Percentiles rank a stretch among this genome's conserved stretches.
Evolutionary conservation across 2,888 invertebrate species (phyloP).

Genomic region (Aproaerema taeniolella): DNA sequence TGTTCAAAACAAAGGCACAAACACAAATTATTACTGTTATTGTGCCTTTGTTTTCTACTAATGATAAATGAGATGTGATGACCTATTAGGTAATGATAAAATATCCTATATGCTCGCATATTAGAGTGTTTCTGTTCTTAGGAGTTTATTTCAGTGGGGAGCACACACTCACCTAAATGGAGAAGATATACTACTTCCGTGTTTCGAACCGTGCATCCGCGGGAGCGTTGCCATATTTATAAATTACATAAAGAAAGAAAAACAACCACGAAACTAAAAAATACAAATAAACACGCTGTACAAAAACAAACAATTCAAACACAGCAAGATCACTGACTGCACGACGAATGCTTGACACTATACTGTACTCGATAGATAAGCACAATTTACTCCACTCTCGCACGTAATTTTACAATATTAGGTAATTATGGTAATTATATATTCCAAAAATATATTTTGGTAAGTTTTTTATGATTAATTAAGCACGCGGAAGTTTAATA

Average conservation of each 20-base stretch:
- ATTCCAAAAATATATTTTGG: too few species aligned
- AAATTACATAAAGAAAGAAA: slow-evolving; percentile 11
- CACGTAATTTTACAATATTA: slow-evolving; percentile 14
- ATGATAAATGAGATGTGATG: too few species aligned
- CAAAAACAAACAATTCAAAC: slow-evolving; percentile 19
- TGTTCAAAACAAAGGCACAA: too few species aligned
- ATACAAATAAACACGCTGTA: slow-evolving; percentile 16
- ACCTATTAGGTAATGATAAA: too few species aligned
- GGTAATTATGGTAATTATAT: slow-evolving; percentile 10
- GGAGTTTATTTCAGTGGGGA: too few species aligned
- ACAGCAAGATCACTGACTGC: slow-evolving; percentile 25
- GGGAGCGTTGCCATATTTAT: slow-evolving; percentile 66
- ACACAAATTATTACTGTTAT: too few species aligned
- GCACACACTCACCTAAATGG: slow-evolving; percentile 66
- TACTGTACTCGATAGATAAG: slow-evolving; percentile 32
- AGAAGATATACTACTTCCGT: slow-evolving; percentile 47
- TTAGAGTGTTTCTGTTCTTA: too few species aligned
- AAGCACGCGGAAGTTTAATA: slow-evolving; percentile 12
- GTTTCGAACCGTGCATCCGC: slow-evolving; percentile 58
- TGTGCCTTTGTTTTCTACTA: too few species aligned
- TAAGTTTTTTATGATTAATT: slow-evolving; percentile 6
- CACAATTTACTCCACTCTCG: slow-evolving; percentile 8
- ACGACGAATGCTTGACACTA: slow-evolving; percentile 29
- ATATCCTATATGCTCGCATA: too few species aligned
- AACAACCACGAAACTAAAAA: slow-evolving; percentile 17